Base-by-base conservation (phyloP, 1,140 invertebrate genomes). In the Acromyrmex charruanus region DNA sequence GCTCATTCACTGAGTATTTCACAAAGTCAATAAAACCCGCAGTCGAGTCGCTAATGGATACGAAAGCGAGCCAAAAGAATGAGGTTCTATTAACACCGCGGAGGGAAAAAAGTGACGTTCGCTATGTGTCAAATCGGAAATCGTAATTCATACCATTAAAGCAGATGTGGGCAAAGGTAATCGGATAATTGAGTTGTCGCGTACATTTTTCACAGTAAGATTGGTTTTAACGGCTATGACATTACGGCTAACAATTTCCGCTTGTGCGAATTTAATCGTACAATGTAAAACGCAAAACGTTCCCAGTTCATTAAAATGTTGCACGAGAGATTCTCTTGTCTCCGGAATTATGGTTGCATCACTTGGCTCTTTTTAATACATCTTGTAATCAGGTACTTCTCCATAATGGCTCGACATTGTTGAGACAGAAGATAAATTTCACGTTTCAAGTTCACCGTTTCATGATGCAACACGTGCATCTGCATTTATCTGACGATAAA, bases 1-100 rank as follows among this genome's bases (percentile, higher is more conserved):
- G 28, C 21, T 84, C 55, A 55, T 25, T 87, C 59, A 18, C 25
- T 51, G 61, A 88, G 55, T 66, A 85, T 88, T 88, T 88, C 86
- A 49, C 77, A 58, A 58, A 53, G 28, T 72, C 69, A 28, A 71
- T 72, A 74, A 68, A 74, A 65, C 12, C 9, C 18, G 85, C 53
- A 31, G 35, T 35, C 79, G 28, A 44, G 10, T n/a, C 25, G 25
- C 58, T 75, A 75, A 84, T 81, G 65, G 65, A 81, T 58, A 71
- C 66, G 35, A 69, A 69, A 69, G 39, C 66, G 79, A 58, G 35
- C 35, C 80, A 69, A 84, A 84, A 82, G 80, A 61, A 75, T 51
- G 55, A 75, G 25, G 55, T 82, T 74, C 69, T 63, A 75, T 84
- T 84, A 75, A 84, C 69, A 25, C n/a, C 1, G 25, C 25, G 55